A percentile compares a stretch with the other conserved stretches of the same genome.
Conservation (phyloP, 1,140 invertebrate species). For the Brachionus calyciflorus region DNA sequence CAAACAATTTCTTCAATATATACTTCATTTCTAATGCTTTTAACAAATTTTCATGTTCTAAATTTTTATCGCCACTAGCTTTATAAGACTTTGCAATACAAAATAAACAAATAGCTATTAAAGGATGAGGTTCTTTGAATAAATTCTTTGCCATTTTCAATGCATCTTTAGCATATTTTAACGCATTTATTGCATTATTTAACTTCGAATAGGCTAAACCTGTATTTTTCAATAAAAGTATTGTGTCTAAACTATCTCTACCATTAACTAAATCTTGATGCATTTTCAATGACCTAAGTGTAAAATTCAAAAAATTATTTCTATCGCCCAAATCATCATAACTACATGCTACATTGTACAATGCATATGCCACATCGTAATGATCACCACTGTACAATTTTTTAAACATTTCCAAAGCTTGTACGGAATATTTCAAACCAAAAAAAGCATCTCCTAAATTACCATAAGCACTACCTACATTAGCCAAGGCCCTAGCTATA, state of each 20-base stretch:
- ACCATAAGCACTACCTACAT: slow-evolving; percentile 14
- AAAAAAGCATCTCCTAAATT: slow-evolving; percentile 13
- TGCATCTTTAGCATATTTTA: background rate
- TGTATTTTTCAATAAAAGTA: background rate
- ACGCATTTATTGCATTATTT: background rate
- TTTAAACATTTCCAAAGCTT: slow-evolving; percentile 27
- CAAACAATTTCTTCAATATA: slow-evolving; percentile 7
- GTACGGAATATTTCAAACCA: background rate
- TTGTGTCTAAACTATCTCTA: background rate
- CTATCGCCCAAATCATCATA: slow-evolving; percentile 32
- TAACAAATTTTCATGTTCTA: background rate
- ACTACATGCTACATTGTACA: slow-evolving; percentile 11
- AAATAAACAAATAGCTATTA: background rate
- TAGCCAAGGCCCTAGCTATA: background rate
- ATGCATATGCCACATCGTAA: background rate
- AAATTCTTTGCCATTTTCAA: slow-evolving; percentile 15
- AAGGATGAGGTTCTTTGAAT: background rate
- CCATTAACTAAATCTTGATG: background rate
- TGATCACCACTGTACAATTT: background rate
- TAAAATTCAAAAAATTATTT: background rate
- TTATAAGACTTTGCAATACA: background rate
- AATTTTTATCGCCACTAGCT: background rate
- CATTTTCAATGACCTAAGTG: background rate
- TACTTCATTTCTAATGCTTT: slow-evolving; percentile 27
- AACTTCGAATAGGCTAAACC: background rate